Evolutionary conservation across 1,140 invertebrate species (phyloP), one percentile per base, ranked within the genome.

Genomic region (Papilio dardanus): DNA sequence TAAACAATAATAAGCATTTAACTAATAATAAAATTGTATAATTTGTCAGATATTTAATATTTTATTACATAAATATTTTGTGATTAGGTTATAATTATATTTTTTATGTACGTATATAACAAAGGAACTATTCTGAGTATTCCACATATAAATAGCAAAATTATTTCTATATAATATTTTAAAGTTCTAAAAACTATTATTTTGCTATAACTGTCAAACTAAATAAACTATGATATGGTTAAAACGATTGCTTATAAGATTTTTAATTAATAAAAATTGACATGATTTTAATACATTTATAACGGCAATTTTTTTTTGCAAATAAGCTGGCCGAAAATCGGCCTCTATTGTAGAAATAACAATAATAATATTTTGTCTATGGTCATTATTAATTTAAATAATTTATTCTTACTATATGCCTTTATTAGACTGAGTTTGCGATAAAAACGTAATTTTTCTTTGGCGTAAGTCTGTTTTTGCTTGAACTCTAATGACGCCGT

Each of bases 221-320:
- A 54, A 54, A 54, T 54, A 54, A 54, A 54, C 21, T 24, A 54
- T 24, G 50, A 54, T 54, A 54, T 54, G 50, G 8, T 54, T 54
- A 14, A 54, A 54, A 54, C 7, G 21, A 54, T 54, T 54, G 50
- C 50, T 54, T 54, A 54, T 54, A 54, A 8, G 21, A 8, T 54
- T 54, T 24, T 24, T 54, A 54, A 54, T 54, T 46, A n/a, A 46
- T 46, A n/a, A 24, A 54, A 54, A 54, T 54, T 54, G 50, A 54
- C 50, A 54, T 54, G 10, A 54, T 24, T 21, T 54, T 54, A 54
- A 54, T 12, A 10, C 21, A n/a, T n/a, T n/a, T n/a, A n/a, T n/a
- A n/a, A n/a, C n/a, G n/a, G n/a, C n/a, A n/a, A n/a, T n/a, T n/a
- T n/a, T n/a, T n/a, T n/a, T n/a, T n/a, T n/a, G n/a, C n/a, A n/a